These are phyloP conservation scores for Calephelis nemesis DNA, from an alignment of 1,140 invertebrate species.

Conservation along the genomic window DNA sequence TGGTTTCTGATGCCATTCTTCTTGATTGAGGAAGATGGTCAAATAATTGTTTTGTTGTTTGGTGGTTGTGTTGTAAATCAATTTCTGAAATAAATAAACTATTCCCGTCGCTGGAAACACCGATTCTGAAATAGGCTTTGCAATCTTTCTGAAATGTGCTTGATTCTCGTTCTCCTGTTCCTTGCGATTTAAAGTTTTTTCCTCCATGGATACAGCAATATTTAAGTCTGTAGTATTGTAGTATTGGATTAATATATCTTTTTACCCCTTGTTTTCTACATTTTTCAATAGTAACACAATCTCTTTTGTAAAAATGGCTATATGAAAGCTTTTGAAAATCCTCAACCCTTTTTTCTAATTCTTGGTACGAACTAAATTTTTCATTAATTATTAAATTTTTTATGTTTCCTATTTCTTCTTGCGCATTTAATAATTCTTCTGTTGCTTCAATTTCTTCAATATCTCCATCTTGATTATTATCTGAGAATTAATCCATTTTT, in stretches of 20 bases:
- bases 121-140: background rate
- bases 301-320: background rate
- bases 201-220: conserved; percentile 17
- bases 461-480: too few relatives aligned
- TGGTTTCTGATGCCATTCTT: background rate
- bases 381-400: background rate
- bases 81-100: background rate
- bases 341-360: conserved; percentile 2
- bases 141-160: conserved; percentile 15
- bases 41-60: background rate
- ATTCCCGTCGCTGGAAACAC: background rate
- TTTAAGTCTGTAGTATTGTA: conserved; percentile 6
- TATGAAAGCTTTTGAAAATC: background rate
- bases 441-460: too few relatives aligned
- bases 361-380: conserved; percentile 10
- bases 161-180: conserved; percentile 2
- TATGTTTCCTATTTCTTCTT: too few relatives aligned
- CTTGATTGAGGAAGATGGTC: background rate
- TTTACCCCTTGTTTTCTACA: background rate
- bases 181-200: conserved; percentile 11
- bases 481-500: too few relatives aligned
- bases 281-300: conserved; percentile 1
- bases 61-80: conserved; percentile 5
- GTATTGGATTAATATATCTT: background rate
- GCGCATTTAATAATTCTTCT: too few relatives aligned